Evolutionary conservation across 2,113 vertebrate species (phyloP).

Genomic region (Arothron firmamentum): DNA sequence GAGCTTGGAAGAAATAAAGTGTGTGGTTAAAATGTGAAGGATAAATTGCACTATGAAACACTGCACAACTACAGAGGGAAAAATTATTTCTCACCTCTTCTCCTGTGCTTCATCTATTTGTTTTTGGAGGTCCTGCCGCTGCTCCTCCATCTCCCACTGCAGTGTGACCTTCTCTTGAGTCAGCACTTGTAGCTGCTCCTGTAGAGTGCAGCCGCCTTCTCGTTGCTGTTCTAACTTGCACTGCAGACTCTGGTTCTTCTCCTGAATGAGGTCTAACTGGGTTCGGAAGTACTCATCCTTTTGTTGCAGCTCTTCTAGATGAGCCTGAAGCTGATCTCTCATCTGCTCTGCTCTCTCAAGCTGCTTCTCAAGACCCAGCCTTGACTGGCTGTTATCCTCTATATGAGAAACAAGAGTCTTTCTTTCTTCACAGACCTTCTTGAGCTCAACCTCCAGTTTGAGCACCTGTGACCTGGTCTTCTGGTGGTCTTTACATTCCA

Average conservation of each 20-base stretch:
- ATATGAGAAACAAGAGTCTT: constrained; percentile 45
- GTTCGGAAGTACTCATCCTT: constrained; percentile 16
- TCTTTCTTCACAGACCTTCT: constrained; percentile 29
- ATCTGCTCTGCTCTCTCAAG: constrained; percentile 25
- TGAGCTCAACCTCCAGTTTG: constrained; percentile 33
- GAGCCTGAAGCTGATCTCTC: constrained; percentile 28
- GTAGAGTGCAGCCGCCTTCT: constrained; percentile 36
- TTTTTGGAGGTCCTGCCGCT: constrained; percentile 68
- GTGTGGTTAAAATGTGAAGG: too few relatives aligned
- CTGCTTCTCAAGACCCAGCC: constrained; percentile 24
- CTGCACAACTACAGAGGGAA: neutral
- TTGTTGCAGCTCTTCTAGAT: constrained; percentile 28
- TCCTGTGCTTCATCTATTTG: constrained; percentile 65
- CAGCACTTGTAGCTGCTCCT: constrained; percentile 47
- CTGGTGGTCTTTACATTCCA: constrained; percentile 46
- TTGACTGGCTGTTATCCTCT: constrained; percentile 31
- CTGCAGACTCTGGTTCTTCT: constrained; percentile 25
- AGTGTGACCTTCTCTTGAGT: constrained; percentile 65
- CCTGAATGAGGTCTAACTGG: constrained; percentile 32
- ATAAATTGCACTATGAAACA: too few relatives aligned
- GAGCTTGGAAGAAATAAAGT: constrained; percentile 36
- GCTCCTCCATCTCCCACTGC: constrained; percentile 73
- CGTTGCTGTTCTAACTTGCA: constrained; percentile 28
- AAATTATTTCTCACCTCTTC: constrained; percentile 67
- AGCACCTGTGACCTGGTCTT: constrained; percentile 44